Evolutionary conservation across 2,888 invertebrate genomes (phyloP), one percentile per base, ranked within the genome.

Genomic region (Odontocerum albicorne): DNA sequence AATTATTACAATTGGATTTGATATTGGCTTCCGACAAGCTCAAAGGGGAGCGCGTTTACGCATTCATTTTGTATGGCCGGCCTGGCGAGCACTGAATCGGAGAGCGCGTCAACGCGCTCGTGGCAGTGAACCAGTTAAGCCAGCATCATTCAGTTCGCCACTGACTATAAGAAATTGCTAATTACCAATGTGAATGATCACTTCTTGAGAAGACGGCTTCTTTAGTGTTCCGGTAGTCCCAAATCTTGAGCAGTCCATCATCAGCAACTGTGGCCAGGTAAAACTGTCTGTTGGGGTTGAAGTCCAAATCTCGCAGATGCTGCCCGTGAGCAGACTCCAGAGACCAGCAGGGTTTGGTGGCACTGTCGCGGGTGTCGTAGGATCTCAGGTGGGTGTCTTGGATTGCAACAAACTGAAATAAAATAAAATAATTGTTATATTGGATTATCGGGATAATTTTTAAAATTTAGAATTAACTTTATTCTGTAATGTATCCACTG

Each of bases 221-320:
- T 49, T 81, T 81, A 0, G 87, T 81, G 67, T 90, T 90, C 46
- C 98, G 81, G 64, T 91, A 88, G 71, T 99, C 98, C 98, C 98
- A 99, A 64, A 99, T 93, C 68, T 94, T 93, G 12, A 94, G 83
- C 42, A 88, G 88, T 0, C 95, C 96, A 72, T 99, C 98, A 71
- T 99, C 98, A 0, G 98, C 98, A 62, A 93, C 96, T 1, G 91
- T 94, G 0, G 92, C 92, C 60, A 98, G 69, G 65, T 92, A 91
- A 67, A 96, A 96, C 66, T 96, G 96, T 71, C 92, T 90, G 73
- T 98, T 98, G n/a, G 96, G 92, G 74, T 99, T 99, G 68, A 96
- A 97, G 72, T 98, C 98, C 32, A 99, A 71, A 68, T 96, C 94
- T 49, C 97, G 79, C 58, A 93, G 87, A 32, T 92, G 80, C 70